A percentile compares a stretch with the other conserved stretches of the same genome.
These are phyloP conservation scores for Lepidurus packardi DNA, from an alignment of 1,140 invertebrate genomes.

Conservation along the genomic window DNA sequence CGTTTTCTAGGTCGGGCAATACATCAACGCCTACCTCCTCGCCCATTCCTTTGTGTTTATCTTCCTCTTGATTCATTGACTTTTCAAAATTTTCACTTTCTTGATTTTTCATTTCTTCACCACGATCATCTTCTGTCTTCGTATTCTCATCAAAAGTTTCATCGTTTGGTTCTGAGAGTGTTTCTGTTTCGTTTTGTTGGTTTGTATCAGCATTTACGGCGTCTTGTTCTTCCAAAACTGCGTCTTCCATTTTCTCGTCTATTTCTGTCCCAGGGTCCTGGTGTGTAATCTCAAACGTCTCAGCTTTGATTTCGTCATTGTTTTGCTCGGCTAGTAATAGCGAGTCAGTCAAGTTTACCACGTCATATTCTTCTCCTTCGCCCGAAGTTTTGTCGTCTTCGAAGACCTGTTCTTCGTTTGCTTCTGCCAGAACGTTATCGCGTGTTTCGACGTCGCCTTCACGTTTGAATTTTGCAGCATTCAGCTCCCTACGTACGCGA, in stretches of 20 bases:
- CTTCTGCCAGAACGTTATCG: neutral
- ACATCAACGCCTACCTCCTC: too few species aligned
- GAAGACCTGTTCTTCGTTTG: neutral
- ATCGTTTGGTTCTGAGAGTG: neutral
- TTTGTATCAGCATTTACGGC: neutral
- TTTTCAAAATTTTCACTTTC: too few species aligned
- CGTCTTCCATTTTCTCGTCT: neutral
- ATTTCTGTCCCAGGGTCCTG: neutral
- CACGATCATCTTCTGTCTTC: too few species aligned
- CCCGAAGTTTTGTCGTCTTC: neutral
- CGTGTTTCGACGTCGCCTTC: neutral
- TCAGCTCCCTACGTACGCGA: slow-evolving; percentile 26
- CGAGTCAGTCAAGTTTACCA: neutral
- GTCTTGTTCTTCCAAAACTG: neutral
- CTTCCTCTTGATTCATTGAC: too few species aligned
- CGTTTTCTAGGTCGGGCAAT: too few species aligned
- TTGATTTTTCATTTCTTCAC: too few species aligned
- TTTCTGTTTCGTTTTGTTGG: neutral
- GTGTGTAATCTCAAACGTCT: neutral
- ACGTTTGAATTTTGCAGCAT: neutral
- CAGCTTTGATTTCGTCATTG: neutral
- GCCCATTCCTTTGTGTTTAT: too few species aligned
- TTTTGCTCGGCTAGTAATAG: neutral
- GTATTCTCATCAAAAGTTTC: neutral
- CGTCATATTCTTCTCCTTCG: neutral